Evolutionary conservation across 2,113 vertebrate genomes (phyloP), one percentile per base, ranked within the genome.

Genomic region (Lasiurus cinereus): DNA sequence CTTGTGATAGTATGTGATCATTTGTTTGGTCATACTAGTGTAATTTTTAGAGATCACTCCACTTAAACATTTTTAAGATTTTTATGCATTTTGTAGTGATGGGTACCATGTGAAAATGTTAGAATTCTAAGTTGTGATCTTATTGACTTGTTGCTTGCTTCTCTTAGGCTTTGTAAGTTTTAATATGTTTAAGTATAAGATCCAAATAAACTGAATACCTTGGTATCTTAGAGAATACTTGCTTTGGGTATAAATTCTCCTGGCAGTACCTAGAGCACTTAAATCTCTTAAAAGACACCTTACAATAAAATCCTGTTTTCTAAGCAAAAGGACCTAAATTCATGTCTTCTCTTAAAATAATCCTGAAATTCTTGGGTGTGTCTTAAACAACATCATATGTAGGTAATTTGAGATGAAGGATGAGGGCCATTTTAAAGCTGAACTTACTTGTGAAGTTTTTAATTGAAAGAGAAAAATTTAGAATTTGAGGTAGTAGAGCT

Each of bases 241-340:
- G 78, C 74, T 91, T 93, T 97, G 73, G 93, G 80, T 79, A 62
- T 82, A 86, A 86, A 89, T 93, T 96, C 46, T 88, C 92, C 92
- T 29, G 84, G 10, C 87, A 19, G 48, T 90, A 91, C 83, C 78
- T 21, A 88, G 72, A 94, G 73, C 78, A 82, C 73, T 95, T 94
- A 93, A 83, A 62, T 72, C 43, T 94, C 46, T 76, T 79, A 24
- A 78, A 72, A 94, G 83, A 66, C 29, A 88, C 46, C 16, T 91
- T 29, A 88, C 79, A 70, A 88, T 88, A 96, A 83, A 86, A 54
- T 70, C 13, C 22, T 36, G 13, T 64, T 83, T 74, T 52, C 12
- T 14, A 39, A 90, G 36, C 78, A 56, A 54, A 52, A 33, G 22
- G 78, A 69, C 62, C 46, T 77, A 50, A 77, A 50, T 91, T 29